Evolutionary conservation across 2,888 invertebrate species (phyloP), one percentile per base, ranked within the genome.

Genomic region (Tenthredo livida): DNA sequence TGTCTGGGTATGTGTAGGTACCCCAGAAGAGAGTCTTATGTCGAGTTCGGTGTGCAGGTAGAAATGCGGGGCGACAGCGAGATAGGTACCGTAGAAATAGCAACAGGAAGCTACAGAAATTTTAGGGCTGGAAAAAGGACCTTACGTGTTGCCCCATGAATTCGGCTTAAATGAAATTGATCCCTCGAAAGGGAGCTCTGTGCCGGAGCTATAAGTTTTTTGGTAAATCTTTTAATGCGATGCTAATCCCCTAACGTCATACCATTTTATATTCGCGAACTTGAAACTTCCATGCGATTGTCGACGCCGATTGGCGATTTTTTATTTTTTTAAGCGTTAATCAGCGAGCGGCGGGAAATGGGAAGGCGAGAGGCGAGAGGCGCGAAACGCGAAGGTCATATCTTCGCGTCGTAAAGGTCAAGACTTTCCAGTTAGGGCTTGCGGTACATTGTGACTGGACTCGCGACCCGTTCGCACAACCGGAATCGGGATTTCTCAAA

Each of bases 111-210:
- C 47, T 77, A 82, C 83, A 58, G 78, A 77, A 25, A 54, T 78
- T 67, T 70, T 43, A 72, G 37, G 40, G 37, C 40, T 21, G 29
- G 7, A 50, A 21, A 37, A 70, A 61, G 82, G 78, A 84, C 75
- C 82, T 82, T 73, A 61, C 80, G 80, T 80, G 80, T 80, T 61
- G 87, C 90, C 92, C 92, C 91, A 93, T 93, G 93, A 93, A 93
- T 92, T 92, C 90, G 92, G 93, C 93, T 93, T 93, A 93, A 90
- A 90, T 92, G 93, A 93, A 93, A 93, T 93, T 90, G 93, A 93
- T 92, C 93, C 72, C 90, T 80, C 86, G 80, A 65, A 21, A 61
- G 80, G 58, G 21, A 25, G 58, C 10, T 25, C 29, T 25, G 17
- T 12, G 17, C n/a, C 1, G n/a, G n/a, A 7, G 10, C n/a, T 9